Evolutionary conservation across 2,113 vertebrate species (phyloP).

Genomic region (Alligator mississippiensis): DNA sequence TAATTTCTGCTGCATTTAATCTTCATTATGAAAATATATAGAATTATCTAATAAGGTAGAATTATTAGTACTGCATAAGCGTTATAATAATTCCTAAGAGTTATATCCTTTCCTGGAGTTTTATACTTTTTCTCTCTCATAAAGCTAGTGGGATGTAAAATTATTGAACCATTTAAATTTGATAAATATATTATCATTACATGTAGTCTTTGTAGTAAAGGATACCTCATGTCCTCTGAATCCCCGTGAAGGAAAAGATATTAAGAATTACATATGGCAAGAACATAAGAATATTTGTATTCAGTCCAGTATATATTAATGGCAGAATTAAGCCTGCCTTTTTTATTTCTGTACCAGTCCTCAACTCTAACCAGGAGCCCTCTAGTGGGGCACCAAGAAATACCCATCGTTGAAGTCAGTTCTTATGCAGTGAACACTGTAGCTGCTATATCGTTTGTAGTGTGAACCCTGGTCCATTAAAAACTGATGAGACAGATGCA

Average conservation of each 20-base stretch:
- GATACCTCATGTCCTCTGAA: neutral
- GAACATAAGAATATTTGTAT: neutral
- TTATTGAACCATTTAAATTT: constrained; percentile 57
- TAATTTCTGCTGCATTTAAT: constrained; percentile 77
- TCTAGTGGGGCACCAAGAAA: rapidly evolving
- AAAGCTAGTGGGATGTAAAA: constrained; percentile 57
- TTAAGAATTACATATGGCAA: neutral
- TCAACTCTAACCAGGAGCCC: neutral
- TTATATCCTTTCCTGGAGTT: constrained; percentile 64
- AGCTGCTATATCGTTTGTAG: rapidly evolving
- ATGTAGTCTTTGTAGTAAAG: constrained; percentile 25
- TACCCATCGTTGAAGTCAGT: neutral
- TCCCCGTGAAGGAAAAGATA: neutral
- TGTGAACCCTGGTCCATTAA: neutral
- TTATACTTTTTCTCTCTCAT: constrained; percentile 65
- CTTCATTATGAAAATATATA: constrained; percentile 75
- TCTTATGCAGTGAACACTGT: neutral
- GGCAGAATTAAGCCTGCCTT: neutral
- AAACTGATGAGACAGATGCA: neutral
- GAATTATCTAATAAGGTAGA: constrained; percentile 75
- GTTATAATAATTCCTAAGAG: constrained; percentile 72
- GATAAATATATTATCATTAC: constrained; percentile 58
- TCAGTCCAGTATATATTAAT: neutral
- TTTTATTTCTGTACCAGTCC: neutral
- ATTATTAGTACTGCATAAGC: constrained; percentile 73